Percentiles rank a stretch among this genome's conserved stretches.
Evolutionary conservation across 2,888 invertebrate genomes (phyloP).

Genomic region (Tridacna gigas): DNA sequence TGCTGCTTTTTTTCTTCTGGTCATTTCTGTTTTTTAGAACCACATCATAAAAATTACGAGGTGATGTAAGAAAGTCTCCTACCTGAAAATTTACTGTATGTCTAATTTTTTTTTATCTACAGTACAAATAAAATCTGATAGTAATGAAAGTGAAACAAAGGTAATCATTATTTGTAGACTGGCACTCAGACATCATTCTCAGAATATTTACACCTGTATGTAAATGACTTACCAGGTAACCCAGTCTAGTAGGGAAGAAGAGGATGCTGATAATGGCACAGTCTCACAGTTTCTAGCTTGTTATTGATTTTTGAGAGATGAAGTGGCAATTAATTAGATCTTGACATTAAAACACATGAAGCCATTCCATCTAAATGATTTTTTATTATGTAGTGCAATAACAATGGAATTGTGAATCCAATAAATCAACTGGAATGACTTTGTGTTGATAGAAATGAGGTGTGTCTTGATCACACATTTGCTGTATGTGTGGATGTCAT

Average conservation of each 20-base stretch:
- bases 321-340: background rate
- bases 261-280: background rate
- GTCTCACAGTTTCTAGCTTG: background rate
- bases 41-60: too few species aligned
- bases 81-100: too few species aligned
- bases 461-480: background rate
- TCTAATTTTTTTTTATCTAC: too few species aligned
- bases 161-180: background rate
- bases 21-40: too few species aligned
- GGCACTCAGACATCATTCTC: conserved; percentile 1
- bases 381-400: background rate
- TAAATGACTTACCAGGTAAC: conserved; percentile 25
- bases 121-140: too few species aligned
- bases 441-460: background rate
- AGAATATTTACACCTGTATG: conserved; percentile 26
- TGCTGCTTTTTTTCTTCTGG: background rate
- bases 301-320: conserved; percentile 18
- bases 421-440: background rate
- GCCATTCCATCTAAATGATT: background rate
- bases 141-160: background rate
- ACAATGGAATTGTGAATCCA: background rate
- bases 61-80: too few species aligned
- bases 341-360: background rate
- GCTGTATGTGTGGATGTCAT: background rate
- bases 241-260: conserved; percentile 6